A percentile compares a stretch with the other conserved stretches of the same genome.
Conservation (phyloP, 1,140 invertebrate genomes). For the Archegozetes longisetosus region DNA sequence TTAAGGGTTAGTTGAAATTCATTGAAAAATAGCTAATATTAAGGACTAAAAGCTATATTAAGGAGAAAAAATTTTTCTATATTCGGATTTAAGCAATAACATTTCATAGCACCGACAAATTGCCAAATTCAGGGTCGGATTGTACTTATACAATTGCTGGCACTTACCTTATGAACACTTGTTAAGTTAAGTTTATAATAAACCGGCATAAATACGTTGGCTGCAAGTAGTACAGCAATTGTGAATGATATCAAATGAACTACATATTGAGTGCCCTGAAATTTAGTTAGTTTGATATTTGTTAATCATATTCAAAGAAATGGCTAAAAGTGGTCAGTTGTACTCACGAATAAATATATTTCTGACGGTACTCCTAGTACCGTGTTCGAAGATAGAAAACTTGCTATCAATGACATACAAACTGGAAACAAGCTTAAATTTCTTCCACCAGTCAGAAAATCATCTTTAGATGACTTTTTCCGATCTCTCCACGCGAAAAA, state of each 20-base stretch:
- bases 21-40: no score
- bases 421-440: conserved; percentile 22
- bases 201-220: not conserved
- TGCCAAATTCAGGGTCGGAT: no score
- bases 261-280: not conserved
- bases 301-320: not conserved
- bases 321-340: not conserved
- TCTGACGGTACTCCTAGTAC: conserved; percentile 22
- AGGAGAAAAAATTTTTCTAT: no score
- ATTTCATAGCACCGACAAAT: no score
- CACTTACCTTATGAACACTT: conserved; percentile 1
- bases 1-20: no score
- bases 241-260: conserved; percentile 33
- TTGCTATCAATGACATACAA: conserved; percentile 23
- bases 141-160: no score
- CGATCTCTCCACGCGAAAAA: conserved; percentile 22
- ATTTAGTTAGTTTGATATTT: not conserved
- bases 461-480: conserved; percentile 19
- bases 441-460: conserved; percentile 21
- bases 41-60: no score
- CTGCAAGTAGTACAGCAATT: not conserved
- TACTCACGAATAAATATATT: conserved; percentile 8
- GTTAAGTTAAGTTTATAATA: not conserved
- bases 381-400: conserved; percentile 25
- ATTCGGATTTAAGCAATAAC: no score